phyloP scores from a whole-genome alignment of 2,797 vertebrate species.

The Intellagama lesueurii region DNA sequence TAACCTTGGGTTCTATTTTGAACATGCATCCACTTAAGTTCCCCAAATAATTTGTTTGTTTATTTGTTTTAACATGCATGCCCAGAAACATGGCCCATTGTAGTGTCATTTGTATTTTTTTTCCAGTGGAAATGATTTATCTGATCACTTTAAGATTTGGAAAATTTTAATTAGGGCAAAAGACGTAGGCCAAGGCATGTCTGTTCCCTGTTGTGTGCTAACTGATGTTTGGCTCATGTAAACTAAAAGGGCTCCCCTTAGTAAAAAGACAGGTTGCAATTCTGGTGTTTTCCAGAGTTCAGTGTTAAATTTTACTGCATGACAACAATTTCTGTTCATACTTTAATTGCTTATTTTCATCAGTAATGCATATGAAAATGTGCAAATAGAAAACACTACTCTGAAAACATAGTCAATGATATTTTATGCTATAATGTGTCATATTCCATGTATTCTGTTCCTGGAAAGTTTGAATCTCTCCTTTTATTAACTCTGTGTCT shows the following conservation, averaged over 20 bases:
- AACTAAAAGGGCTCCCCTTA: not conserved
- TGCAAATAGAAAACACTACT: not conserved
- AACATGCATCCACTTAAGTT: not conserved
- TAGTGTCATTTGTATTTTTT: not conserved
- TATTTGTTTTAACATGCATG: not conserved
- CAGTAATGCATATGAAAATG: accelerated
- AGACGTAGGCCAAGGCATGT: conserved; percentile 3
- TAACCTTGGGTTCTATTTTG: conserved; percentile 4
- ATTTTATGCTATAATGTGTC: accelerated
- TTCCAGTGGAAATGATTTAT: conserved; percentile 3
- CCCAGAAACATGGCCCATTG: accelerated
- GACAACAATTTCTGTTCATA: not conserved
- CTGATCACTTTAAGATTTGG: accelerated
- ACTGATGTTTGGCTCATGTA: conserved; percentile 19
- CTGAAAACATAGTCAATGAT: not conserved
- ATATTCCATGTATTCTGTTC: not conserved
- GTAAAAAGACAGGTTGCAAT: conserved; percentile 22
- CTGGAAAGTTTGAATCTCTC: not conserved
- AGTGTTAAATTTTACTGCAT: not conserved
- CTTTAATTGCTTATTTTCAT: not conserved
- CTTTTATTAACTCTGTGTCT: not conserved
- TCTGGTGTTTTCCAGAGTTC: not conserved
- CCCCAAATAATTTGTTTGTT: not conserved
- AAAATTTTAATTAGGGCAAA: not conserved
- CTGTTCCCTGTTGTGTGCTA: conserved; percentile 15